phyloP scores from a whole-genome alignment of 2,797 vertebrate species.

The Paramormyrops hopkinsi region DNA sequence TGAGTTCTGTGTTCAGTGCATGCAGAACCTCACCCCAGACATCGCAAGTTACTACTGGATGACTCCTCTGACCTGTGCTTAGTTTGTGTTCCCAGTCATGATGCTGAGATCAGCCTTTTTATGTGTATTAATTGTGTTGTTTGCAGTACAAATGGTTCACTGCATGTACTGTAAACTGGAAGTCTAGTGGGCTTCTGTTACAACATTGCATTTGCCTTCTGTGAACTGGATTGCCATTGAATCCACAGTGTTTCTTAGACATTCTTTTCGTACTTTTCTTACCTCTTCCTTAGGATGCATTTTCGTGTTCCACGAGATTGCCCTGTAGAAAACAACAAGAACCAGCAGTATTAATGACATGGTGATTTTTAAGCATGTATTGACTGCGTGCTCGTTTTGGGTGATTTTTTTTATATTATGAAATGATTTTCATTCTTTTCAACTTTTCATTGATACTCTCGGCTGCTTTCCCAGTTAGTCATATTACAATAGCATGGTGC shows the following conservation, averaged over 20 bases:
- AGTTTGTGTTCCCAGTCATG: neutral
- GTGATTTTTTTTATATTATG: neutral
- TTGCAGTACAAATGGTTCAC: neutral
- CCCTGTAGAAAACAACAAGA: neutral
- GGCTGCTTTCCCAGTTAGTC: neutral
- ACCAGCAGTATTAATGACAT: neutral
- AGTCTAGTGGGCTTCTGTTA: neutral
- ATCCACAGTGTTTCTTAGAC: neutral
- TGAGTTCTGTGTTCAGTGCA: neutral
- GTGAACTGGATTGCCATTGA: neutral
- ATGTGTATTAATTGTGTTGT: constrained; percentile 3
- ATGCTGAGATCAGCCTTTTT: neutral
- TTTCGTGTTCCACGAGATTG: neutral
- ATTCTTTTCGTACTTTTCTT: neutral
- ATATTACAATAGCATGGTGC: neutral
- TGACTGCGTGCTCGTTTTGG: neutral
- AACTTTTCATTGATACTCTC: neutral
- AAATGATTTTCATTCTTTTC: neutral
- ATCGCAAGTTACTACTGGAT: neutral
- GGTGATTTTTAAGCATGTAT: neutral
- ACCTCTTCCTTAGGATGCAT: neutral
- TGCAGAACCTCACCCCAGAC: neutral
- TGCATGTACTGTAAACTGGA: neutral
- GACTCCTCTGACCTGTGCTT: neutral
- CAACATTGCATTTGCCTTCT: neutral